Base-by-base conservation (phyloP, 92 coral and sea anemone genomes). In the Palythoa grandis region DNA sequence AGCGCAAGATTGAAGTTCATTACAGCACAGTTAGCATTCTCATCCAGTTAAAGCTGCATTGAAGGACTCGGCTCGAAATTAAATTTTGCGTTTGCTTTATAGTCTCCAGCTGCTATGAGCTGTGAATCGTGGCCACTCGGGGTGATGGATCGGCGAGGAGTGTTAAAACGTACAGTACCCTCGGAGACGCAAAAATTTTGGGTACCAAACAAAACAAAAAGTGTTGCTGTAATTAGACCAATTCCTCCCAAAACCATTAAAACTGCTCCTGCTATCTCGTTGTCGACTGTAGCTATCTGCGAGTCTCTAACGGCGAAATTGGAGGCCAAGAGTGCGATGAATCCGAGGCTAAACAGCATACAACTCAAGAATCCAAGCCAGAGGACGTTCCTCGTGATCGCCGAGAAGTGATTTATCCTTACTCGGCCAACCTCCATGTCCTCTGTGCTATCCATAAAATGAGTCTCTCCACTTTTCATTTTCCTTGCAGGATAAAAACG, bases 171-270 rank as follows among this genome's bases (percentile, higher is more conserved):
- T 20, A 80, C 85, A 1, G 85, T 80, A 12, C 85, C 85, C 29
- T 80, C 85, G 39, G 85, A 80, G 74, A 80, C 74, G 15, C 74
- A 80, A 70, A 80, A 80, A 60, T 67, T 80, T 52, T 80, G 74
- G 66, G 60, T 80, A 66, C 85, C 85, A 80, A 80, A 80, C 14
- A 67, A 80, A 15, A 80, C 47, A n/a, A 80, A 80, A 48, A 80
- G 58, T 66, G 85, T 80, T 22, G 74, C 74, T 37, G 48, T 25
- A 25, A 80, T 24, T 35, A 80, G 14, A 0, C 85, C 85, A 17
- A 80, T 66, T 23, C 85, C 85, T 43, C 85, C 85, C 3, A 80
- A 38, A 23, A 47, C 74, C 85, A 80, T 80, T 11, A 80, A 61
- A 22, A 80, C 70, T 3, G 85, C 75, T 43, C 85, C 85, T 14